A percentile compares a stretch with the other conserved stretches of the same genome.
Evolutionary conservation across 2,797 vertebrate genomes (phyloP).

Genomic region (Malurus splendens): DNA sequence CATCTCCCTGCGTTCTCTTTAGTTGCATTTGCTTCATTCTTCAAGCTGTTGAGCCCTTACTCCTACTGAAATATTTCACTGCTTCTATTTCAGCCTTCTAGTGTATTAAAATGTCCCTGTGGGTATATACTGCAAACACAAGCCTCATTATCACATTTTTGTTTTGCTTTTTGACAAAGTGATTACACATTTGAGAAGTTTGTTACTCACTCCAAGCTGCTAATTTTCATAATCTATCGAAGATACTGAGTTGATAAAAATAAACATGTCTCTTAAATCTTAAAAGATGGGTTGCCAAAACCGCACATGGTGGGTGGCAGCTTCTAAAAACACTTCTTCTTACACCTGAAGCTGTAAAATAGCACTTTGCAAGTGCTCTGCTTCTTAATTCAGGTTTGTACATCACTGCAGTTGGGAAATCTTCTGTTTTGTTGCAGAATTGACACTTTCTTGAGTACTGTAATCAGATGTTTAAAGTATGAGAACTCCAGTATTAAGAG

Average conservation of each 20-base stretch:
- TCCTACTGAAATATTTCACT: not conserved
- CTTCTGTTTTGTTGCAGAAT: not conserved
- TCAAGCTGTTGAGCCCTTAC: not conserved
- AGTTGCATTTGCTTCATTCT: not conserved
- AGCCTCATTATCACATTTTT: constrained; percentile 21
- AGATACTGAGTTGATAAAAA: constrained; percentile 29
- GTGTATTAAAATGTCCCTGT: not conserved
- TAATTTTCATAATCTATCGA: constrained; percentile 1
- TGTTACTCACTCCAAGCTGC: not conserved
- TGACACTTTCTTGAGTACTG: not conserved
- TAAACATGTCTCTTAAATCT: not conserved
- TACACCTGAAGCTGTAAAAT: constrained; percentile 32
- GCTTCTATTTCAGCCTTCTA: not conserved
- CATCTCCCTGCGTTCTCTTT: not conserved
- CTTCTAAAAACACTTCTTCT: not conserved
- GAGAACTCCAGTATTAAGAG: not conserved
- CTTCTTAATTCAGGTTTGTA: not conserved
- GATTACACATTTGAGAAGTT: not conserved
- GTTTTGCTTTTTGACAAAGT: constrained; percentile 30
- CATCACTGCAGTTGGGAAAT: not conserved
- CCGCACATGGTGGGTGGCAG: not conserved
- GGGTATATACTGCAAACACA: not conserved
- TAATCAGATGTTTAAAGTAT: not conserved
- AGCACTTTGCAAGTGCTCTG: not conserved
- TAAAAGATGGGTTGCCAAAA: constrained; percentile 1